A percentile compares a stretch with the other conserved stretches of the same genome.
These are phyloP conservation scores for Synergus gifuensis DNA, from an alignment of 2,888 invertebrate genomes.

Conservation along the genomic window DNA sequence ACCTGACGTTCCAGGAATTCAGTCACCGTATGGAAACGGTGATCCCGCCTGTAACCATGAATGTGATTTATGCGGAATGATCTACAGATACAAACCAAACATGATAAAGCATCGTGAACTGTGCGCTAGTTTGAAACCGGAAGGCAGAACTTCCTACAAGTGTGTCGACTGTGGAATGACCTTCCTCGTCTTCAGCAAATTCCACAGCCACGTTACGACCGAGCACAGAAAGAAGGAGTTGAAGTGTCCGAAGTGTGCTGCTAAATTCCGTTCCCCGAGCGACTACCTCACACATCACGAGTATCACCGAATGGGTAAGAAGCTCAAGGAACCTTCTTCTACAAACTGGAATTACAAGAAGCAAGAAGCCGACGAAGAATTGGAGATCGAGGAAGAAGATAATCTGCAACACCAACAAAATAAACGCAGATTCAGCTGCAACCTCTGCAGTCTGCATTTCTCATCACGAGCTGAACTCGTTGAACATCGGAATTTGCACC, in stretches of 20 bases:
- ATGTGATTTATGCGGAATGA: constrained; percentile 75
- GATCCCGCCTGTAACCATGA: constrained; percentile 72
- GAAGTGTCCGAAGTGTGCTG: constrained; percentile 79
- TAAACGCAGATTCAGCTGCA: constrained; percentile 78
- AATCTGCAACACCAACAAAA: neutral
- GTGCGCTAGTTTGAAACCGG: constrained; percentile 63
- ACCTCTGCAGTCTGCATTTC: constrained; percentile 83
- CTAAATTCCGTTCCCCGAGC: constrained; percentile 78
- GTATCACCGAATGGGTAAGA: constrained; percentile 59
- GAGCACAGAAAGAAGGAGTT: constrained; percentile 73
- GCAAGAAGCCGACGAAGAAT: neutral
- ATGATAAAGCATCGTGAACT: constrained; percentile 69
- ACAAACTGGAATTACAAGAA: neutral
- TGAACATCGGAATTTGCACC: constrained; percentile 84
- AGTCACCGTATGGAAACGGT: constrained; percentile 70
- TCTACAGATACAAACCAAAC: constrained; percentile 73
- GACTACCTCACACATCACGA: constrained; percentile 79
- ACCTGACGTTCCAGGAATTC: constrained; percentile 31
- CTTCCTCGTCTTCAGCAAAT: constrained; percentile 71
- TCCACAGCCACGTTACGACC: constrained; percentile 63
- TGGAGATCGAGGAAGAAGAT: neutral
- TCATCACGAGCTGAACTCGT: constrained; percentile 81
- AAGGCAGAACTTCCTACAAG: constrained; percentile 66
- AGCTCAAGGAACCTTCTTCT: neutral
- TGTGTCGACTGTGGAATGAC: constrained; percentile 73